Base-by-base conservation (phyloP, 2,888 invertebrate species). In the Ariolimax columbianus region DNA sequence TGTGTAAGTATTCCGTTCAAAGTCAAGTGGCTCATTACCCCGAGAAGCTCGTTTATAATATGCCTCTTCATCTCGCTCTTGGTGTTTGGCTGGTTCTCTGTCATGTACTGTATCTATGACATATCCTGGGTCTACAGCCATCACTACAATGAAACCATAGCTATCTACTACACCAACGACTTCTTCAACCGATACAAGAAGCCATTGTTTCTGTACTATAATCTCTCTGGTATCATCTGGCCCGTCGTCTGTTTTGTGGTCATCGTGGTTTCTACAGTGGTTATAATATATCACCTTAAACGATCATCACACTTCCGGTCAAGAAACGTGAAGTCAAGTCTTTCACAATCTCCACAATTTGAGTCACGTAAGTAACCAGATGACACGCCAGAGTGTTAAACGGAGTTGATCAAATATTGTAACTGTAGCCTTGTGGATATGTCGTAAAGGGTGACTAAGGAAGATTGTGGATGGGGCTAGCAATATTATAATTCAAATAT, bases 1-100 rank as follows among this genome's bases (percentile, higher is more conserved):
- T 83, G 83, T 68, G 77, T 83, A 7, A 83, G 83, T 23, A n/a
- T 83, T 6, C 83, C 83, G 0, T 77, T 83, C 47, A 83, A 83
- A 51, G 77, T 77, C 63, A 83, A 77, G 40, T 59, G 51, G 66
- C 26, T 83, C 23, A 43, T 83, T 11, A 83, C 83, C 0, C 77
- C 77, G 26, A 43, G 36, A 33, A 43, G 68, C 2, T 68, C 81
- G 3, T 63, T 81, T 30, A 47, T 47, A 17, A 70, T 47, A 23
- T 83, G 83, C 43, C 7, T 77, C 11, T 6, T 40, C 23, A 77
- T 83, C 26, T 83, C 83, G 23, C 40, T 77, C 26, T 43, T 83
- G 19, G 77, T 77, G 3, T 83, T 83, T 59, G 83, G 83, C 17
- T 43, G 33, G 55, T 73, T 82, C 33, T 33, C 38, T 11, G 73